Conservation (phyloP, 64 coral and sea anemone genomes). For the Porites australiensis region DNA sequence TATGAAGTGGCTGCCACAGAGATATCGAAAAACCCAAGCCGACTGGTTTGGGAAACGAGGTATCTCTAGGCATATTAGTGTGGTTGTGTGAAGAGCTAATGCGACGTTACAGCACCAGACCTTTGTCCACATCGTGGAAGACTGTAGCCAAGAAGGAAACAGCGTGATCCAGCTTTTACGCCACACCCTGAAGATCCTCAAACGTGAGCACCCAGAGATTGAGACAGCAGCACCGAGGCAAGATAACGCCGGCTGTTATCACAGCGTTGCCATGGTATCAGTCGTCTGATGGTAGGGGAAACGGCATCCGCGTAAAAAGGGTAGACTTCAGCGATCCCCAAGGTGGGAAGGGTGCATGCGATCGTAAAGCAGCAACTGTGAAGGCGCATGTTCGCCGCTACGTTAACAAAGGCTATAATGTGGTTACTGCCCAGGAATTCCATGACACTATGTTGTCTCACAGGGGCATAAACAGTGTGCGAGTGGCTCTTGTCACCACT, state of each 20-base stretch:
- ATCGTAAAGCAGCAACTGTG: slow-evolving; percentile 11
- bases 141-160: slow-evolving; percentile 20
- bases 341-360: neutral
- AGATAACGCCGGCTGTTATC: slow-evolving; percentile 48
- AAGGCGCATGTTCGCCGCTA: neutral
- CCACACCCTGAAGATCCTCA: slow-evolving; percentile 25
- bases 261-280: slow-evolving; percentile 37
- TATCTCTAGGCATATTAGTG: neutral
- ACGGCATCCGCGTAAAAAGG: slow-evolving; percentile 8
- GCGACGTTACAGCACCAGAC: neutral
- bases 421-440: slow-evolving; percentile 3
- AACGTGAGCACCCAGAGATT: slow-evolving; percentile 18
- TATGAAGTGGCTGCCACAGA: too few species aligned
- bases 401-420: slow-evolving; percentile 23
- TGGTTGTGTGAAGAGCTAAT: neutral
- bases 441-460: neutral
- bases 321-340: neutral
- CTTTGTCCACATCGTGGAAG: slow-evolving; percentile 2
- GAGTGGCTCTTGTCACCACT: slow-evolving; percentile 3
- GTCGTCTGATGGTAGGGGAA: slow-evolving; percentile 33
- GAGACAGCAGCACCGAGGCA: slow-evolving; percentile 16
- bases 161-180: neutral
- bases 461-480: slow-evolving; percentile 15
- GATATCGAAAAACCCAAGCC: too few species aligned
- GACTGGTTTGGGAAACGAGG: neutral